Conservation (phyloP, 1,140 invertebrate genomes). For the Samia ricini region DNA sequence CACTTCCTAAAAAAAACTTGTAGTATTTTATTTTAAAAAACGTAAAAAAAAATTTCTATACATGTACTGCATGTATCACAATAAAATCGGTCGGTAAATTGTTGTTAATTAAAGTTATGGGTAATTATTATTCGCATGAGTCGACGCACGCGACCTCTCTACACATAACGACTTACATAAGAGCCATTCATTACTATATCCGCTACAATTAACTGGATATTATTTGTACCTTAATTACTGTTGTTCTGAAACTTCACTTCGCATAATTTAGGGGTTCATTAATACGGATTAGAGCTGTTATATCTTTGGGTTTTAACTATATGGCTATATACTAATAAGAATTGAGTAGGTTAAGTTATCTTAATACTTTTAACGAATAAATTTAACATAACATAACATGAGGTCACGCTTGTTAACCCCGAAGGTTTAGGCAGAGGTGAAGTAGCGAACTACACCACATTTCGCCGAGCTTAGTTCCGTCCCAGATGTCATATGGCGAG, state of each 20-base stretch:
- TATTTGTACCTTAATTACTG: conserved; percentile 42
- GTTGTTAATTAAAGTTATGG: background rate
- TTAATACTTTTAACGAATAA: no score
- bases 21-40: no score
- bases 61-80: background rate
- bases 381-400: no score
- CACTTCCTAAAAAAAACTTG: no score
- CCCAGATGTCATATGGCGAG: no score
- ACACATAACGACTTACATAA: conserved; percentile 19
- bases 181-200: conserved; percentile 47
- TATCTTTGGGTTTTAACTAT: background rate
- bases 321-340: no score
- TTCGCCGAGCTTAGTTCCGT: no score
- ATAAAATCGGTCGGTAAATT: background rate
- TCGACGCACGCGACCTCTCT: background rate
- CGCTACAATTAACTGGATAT: conserved; percentile 50
- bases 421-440: no score
- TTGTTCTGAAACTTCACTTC: conserved; percentile 42
- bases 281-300: conserved; percentile 11
- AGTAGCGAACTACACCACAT: no score
- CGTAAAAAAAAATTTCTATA: no score
- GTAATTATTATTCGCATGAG: background rate
- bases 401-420: no score
- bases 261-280: conserved; percentile 25
- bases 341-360: no score